A percentile compares a stretch with the other conserved stretches of the same genome.
Conservation (phyloP, 2,888 invertebrate species). For the Actias luna region DNA sequence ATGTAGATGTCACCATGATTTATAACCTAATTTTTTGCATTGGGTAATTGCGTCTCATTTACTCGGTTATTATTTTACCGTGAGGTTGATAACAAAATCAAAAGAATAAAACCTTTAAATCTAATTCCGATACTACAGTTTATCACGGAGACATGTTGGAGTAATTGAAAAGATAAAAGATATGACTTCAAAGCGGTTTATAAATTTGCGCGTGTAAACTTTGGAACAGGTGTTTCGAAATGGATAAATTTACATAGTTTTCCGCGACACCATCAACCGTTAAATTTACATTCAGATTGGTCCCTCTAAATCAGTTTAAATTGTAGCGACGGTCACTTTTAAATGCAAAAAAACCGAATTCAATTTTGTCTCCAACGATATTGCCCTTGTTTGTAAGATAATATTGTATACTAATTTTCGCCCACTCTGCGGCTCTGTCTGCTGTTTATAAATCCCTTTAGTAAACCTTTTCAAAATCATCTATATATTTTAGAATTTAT, state of each 20-base stretch:
- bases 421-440: conserved; percentile 29
- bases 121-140: background rate
- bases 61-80: background rate
- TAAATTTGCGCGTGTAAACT: conserved; percentile 11
- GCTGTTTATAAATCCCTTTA: no score
- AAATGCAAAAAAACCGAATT: conserved; percentile 37
- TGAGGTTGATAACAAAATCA: conserved; percentile 7
- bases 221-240: conserved; percentile 30
- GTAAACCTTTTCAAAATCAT: no score
- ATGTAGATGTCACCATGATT: no score
- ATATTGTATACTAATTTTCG: conserved; percentile 59
- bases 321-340: conserved; percentile 39
- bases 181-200: background rate
- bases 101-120: background rate
- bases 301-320: conserved; percentile 51
- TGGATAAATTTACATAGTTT: conserved; percentile 40
- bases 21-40: no score
- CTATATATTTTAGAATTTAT: no score
- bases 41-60: no score
- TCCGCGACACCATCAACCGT: conserved; percentile 45
- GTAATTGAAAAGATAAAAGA: background rate
- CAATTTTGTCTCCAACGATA: conserved; percentile 48
- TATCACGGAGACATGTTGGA: background rate
- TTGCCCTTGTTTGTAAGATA: conserved; percentile 56
- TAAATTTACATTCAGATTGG: conserved; percentile 62